Base-by-base conservation (phyloP, 2,888 invertebrate genomes). In the Zonitis immaculata region DNA sequence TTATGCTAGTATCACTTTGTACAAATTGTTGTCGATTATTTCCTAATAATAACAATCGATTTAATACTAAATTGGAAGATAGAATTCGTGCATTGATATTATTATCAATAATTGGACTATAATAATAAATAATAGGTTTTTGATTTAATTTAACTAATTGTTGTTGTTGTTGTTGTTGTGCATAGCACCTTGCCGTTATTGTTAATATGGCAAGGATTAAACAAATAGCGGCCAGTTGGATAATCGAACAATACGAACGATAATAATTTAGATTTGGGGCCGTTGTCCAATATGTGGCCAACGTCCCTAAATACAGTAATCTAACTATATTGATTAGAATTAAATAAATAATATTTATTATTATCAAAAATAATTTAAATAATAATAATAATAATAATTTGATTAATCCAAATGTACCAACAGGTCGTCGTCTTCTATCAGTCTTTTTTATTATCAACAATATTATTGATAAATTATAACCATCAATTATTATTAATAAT, bases 111-210 rank as follows among this genome's bases (percentile, higher is more conserved):
- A 66, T 66, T 67, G 68, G 65, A 62, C 69, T 70, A n/a, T n/a
- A n/a, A n/a, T n/a, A n/a, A 67, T 57, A 52, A 63, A 60, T 59
- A 59, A 60, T 61, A 64, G 59, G 53, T 35, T 47, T 59, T 48
- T 61, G 61, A 49, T 57, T 42, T 18, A 63, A 60, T 62, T 63
- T 59, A 49, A 61, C 65, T 66, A 62, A 22, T 35, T 53, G 52
- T n/a, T 35, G 49, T 49, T 54, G 49, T n/a, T 32, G 32, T 14
- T 14, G 32, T 14, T 14, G 8, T 32, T 7, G 7, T 32, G 80
- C 80, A 79, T 80, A 79, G 74, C 80, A 81, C 80, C 80, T 80
- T 77, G 80, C 79, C 77, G 79, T 79, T 80, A 80, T 76, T 76
- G 79, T 79, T 78, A 78, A 78, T 77, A 68, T 69, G 67, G 68